phyloP scores from a whole-genome alignment of 2,888 invertebrate species.

The Oeneis ivallda region DNA sequence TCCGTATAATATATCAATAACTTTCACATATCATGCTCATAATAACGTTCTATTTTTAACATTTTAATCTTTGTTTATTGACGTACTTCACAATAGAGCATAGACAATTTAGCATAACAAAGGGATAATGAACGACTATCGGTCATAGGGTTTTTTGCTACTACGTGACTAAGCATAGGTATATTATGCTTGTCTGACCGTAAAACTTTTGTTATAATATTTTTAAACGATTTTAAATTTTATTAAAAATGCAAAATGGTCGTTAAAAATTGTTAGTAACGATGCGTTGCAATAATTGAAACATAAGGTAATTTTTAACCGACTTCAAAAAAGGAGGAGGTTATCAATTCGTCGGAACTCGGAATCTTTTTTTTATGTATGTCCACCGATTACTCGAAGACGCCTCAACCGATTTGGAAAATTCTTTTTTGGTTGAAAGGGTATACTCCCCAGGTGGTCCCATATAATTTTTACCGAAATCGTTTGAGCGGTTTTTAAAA shows the following conservation, averaged over 20 bases:
- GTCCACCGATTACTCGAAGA: no score
- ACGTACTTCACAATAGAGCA: constrained; percentile 45
- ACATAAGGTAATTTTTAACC: not conserved
- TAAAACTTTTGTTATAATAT: constrained; percentile 43
- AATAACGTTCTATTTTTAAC: no score
- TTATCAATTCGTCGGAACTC: no score
- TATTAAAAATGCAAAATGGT: constrained; percentile 30
- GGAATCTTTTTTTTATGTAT: no score
- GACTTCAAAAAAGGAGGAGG: no score
- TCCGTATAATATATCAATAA: constrained; percentile 61
- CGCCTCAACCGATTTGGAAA: no score
- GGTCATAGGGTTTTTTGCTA: constrained; percentile 43
- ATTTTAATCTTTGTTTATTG: constrained; percentile 74
- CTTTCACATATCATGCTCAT: constrained; percentile 39
- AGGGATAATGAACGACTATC: constrained; percentile 53
- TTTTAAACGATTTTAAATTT: constrained; percentile 36
- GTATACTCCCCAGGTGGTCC: no score
- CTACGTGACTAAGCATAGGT: constrained; percentile 62
- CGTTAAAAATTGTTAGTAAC: constrained; percentile 13
- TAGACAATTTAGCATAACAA: constrained; percentile 51
- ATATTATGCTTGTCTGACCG: constrained; percentile 50
- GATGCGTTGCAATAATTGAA: constrained; percentile 23
- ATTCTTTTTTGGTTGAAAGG: no score
- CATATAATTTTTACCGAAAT: no score
- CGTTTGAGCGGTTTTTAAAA: no score